Evolutionary conservation across 1,140 invertebrate genomes (phyloP).

Genomic region (Aporrectodea caliginosa): DNA sequence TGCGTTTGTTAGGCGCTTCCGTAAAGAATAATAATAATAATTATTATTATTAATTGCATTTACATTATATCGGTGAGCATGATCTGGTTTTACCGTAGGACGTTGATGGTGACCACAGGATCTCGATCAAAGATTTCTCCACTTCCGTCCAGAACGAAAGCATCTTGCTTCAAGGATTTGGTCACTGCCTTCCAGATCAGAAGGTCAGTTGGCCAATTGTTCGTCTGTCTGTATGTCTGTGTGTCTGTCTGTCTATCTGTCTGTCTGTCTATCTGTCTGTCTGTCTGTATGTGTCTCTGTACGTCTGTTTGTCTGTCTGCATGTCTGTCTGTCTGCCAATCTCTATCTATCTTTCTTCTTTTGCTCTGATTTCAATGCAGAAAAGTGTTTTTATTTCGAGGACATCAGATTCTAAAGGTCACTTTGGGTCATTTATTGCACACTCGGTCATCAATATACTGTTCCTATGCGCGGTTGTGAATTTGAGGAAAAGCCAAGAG

Average conservation of each 20-base stretch:
- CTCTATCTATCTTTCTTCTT: not conserved
- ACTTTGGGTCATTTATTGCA: no score
- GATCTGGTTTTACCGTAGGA: no score
- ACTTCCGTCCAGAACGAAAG: constrained; percentile 64
- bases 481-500: no score
- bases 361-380: no score
- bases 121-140: constrained; percentile 70
- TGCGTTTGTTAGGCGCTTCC: no score
- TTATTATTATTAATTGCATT: no score
- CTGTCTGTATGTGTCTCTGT: not conserved
- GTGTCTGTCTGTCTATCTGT: not conserved
- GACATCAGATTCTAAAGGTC: no score
- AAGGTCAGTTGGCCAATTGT: constrained; percentile 37
- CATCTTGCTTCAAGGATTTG: constrained; percentile 71
- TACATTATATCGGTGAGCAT: no score
- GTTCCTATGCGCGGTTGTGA: no score
- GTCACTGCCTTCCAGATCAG: constrained; percentile 68
- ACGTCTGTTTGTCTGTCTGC: not conserved
- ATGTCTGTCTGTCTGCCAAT: not conserved
- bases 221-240: not conserved
- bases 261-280: not conserved
- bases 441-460: no score
- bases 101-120: constrained; percentile 71
- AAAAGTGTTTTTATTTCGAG: no score
- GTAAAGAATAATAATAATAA: no score